Evolutionary conservation across 2,113 vertebrate species (phyloP).

Genomic region (Hippocampus abdominalis): DNA sequence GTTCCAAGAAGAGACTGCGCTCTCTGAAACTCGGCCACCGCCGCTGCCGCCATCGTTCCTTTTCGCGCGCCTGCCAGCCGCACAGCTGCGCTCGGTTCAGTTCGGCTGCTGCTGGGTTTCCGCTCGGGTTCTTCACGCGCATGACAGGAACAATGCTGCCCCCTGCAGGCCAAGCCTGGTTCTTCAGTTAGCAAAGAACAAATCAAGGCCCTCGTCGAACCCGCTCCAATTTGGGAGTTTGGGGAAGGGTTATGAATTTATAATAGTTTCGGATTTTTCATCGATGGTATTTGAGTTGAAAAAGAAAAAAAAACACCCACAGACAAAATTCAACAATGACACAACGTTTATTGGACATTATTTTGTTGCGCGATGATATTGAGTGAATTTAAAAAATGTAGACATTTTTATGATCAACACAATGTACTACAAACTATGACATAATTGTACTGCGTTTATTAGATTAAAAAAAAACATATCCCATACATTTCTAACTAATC

Average conservation of each 20-base stretch:
- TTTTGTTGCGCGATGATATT: too few species aligned
- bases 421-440: too few species aligned
- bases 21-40: slow-evolving; percentile 92
- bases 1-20: slow-evolving; percentile 89
- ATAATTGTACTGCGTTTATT: neutral
- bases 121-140: slow-evolving; percentile 26
- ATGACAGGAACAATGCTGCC: neutral
- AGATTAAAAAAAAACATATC: neutral
- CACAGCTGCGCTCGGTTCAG: slow-evolving; percentile 30
- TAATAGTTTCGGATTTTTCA: too few species aligned
- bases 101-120: slow-evolving; percentile 20
- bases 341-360: too few species aligned
- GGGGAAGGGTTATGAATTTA: too few species aligned
- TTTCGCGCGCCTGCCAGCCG: slow-evolving; percentile 17
- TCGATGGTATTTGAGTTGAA: neutral
- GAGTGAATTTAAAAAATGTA: too few species aligned
- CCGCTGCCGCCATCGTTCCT: slow-evolving; percentile 90
- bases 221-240: too few species aligned
- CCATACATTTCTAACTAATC: neutral
- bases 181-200: neutral
- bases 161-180: neutral
- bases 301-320: neutral
- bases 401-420: too few species aligned
- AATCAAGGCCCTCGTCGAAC: neutral
- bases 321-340: too few species aligned